Base-by-base conservation (phyloP, 2,797 vertebrate genomes). In the Esox lucius region DNA sequence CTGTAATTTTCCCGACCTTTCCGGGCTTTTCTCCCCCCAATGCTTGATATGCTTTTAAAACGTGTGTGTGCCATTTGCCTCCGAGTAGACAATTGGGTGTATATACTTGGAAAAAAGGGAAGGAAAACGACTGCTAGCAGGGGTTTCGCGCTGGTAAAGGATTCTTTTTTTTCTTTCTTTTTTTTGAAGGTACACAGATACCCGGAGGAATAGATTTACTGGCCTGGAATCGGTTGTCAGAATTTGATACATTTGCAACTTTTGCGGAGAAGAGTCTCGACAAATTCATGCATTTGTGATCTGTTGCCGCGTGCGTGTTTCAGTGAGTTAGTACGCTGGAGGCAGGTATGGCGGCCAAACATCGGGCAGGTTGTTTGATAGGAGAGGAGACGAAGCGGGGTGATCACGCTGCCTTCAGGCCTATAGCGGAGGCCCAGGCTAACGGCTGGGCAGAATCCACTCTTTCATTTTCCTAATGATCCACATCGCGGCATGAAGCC, bases 211-310 rank as follows among this genome's bases (percentile, higher is more conserved):
- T 88, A 91, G 89, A 92, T 92, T 94, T 91, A 88, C 89, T 90
- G 87, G 90, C 89, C 90, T 85, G 88, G 87, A 93, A 93, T 93
- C 87, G 80, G 89, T 88, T 93, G 93, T 94, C 92, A 91, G 87
- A 86, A 90, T 93, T 89, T 92, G 91, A 94, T 93, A 84, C 88
- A 93, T 94, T 91, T 88, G 88, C 80, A 93, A 93, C 89, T 92
- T 94, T 93, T 92, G 87, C 84, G 84, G 81, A 90, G 89, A 93
- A 88, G 84, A 91, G 93, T 92, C 88, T 88, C 85, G 90, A 93
- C 91, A 92, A 93, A 94, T 91, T 85, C 89, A 90, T 91, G 91
- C 88, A 87, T 91, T 92, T 89, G 88, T 90, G 90, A 91, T 89
- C 85, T 80, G 75, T 78, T 82, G 61, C 74, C 68, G 51, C 59